Conservation (phyloP, 2,797 vertebrate genomes). For the Tragelaphus eurycerus region DNA sequence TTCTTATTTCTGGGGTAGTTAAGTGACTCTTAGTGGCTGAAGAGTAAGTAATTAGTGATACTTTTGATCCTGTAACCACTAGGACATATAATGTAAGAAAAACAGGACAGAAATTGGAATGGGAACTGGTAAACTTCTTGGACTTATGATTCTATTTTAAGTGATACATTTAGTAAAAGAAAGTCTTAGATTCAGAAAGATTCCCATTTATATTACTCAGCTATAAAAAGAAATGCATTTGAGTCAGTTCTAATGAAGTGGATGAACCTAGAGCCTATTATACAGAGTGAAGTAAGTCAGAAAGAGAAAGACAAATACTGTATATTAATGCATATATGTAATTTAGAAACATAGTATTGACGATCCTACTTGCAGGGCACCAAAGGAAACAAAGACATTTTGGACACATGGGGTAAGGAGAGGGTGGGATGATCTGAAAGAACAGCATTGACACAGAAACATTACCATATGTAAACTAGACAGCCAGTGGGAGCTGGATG, state of each 20-base stretch:
- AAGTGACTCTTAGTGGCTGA: background rate
- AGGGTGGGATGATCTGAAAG: background rate
- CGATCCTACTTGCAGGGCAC: background rate
- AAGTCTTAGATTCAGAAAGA: background rate
- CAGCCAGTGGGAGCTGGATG: background rate
- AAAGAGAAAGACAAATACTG: background rate
- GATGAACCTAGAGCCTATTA: background rate
- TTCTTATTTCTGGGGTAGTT: background rate
- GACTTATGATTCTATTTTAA: background rate
- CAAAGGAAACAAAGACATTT: background rate
- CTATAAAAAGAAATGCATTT: background rate
- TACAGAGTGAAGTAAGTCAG: background rate
- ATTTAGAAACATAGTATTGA: background rate
- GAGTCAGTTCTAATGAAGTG: background rate
- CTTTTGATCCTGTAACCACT: background rate
- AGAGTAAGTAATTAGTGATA: background rate
- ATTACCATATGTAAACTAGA: background rate
- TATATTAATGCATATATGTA: background rate
- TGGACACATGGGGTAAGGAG: background rate
- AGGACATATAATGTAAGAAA: background rate
- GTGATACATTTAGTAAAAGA: background rate
- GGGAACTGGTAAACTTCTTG: background rate
- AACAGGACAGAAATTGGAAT: background rate
- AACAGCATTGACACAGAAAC: background rate
- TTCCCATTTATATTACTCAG: background rate